Evolutionary conservation across 1,140 invertebrate species (phyloP), one percentile per base, ranked within the genome.

Genomic region (Heliconius hermathena): DNA sequence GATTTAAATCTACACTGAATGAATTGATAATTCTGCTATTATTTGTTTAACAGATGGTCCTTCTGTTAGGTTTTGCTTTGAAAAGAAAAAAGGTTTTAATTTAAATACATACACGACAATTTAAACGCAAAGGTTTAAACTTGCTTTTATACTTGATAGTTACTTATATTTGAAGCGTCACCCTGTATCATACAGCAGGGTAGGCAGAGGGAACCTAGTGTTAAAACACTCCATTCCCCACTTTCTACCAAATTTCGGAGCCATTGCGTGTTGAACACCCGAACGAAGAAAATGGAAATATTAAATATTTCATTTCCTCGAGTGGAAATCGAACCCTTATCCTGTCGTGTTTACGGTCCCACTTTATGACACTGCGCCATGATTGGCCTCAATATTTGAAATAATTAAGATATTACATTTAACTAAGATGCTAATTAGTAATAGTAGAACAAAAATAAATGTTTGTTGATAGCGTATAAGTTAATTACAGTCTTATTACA

Each of bases 1-100:
- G 72, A 73, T 73, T 73, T 49, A 73, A 73, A 22, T 73, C 41
- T 73, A 72, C 3, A 18, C 16, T 41, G 72, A 72, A 38, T 72
- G 71, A 72, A 72, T 72, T 66, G 60, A 16, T 66, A 66, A 26
- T 66, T 26, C n/a, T 66, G 60, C 38, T 72, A 71, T 71, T 38
- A 38, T 72, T 72, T 72, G 13, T 18, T 72, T 72, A 72, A 26
- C 22, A 36, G 18, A 66, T 66, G 22, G 4, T 6, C n/a, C 60
- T 16, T 26, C 57, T 60, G 22, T 60, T 60, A 26, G 1, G 11
- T 57, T 57, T 57, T 57, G n/a, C 11, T 57, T n/a, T 22, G 2
- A 16, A 66, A 26, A 22, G 1, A 66, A 29, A 16, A 26, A 22
- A 26, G 20, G 2, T 60, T 60, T 60, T 60, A 22, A 26, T 60